phyloP scores from a whole-genome alignment of 2,888 invertebrate genomes.

The Oegoconia quadripuncta region DNA sequence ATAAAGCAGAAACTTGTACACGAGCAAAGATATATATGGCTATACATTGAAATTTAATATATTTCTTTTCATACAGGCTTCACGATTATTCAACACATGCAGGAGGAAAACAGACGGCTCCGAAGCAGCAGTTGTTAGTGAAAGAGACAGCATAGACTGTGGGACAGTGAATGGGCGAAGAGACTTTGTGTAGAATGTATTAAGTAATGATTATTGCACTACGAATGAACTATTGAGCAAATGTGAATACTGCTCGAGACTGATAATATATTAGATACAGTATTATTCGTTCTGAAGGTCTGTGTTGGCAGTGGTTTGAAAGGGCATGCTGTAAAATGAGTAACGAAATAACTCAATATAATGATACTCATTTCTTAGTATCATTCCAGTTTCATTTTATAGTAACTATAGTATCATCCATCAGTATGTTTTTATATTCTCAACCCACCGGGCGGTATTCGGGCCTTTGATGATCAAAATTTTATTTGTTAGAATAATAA shows the following conservation, averaged over 20 bases:
- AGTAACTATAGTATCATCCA: no score
- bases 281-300: slow-evolving; percentile 7
- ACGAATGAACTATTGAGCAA: slow-evolving; percentile 11
- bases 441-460: no score
- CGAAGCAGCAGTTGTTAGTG: slow-evolving; percentile 68
- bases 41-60: no score
- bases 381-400: no score
- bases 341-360: background rate
- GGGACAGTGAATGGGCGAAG: slow-evolving; percentile 48
- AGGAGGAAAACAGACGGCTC: slow-evolving; percentile 63
- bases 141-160: slow-evolving; percentile 60
- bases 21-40: no score
- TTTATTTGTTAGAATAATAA: no score
- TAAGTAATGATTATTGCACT: slow-evolving; percentile 12
- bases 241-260: slow-evolving; percentile 15
- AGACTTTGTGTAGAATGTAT: slow-evolving; percentile 59
- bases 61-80: slow-evolving; percentile 42
- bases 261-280: slow-evolving; percentile 15
- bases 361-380: no score
- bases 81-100: slow-evolving; percentile 55
- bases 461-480: no score
- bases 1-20: no score
- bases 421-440: no score
- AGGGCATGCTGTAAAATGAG: background rate
- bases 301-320: background rate